phyloP scores from a whole-genome alignment of 2,888 invertebrate genomes.

The Philonicus albiceps region DNA sequence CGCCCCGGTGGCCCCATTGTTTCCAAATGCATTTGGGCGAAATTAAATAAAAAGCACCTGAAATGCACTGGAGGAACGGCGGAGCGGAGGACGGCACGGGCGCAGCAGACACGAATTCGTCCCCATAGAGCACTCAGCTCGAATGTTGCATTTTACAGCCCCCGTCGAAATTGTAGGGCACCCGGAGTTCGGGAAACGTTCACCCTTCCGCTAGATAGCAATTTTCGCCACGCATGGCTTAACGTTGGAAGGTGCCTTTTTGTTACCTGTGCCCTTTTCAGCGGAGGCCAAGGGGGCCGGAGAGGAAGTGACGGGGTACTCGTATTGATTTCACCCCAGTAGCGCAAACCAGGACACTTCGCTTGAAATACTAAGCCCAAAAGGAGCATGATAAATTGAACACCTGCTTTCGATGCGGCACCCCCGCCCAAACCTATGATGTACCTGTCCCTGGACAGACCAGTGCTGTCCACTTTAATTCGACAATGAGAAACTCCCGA shows the following conservation, averaged over 20 bases:
- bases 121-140: not conserved
- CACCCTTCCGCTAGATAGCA: conserved; percentile 45
- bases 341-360: conserved; percentile 35
- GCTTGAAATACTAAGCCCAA: conserved; percentile 5
- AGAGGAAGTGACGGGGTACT: not conserved
- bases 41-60: not conserved
- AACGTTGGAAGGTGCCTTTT: conserved; percentile 39
- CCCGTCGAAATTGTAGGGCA: not conserved
- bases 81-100: not conserved
- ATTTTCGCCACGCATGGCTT: conserved; percentile 47
- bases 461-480: conserved; percentile 5
- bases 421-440: not conserved
- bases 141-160: not conserved
- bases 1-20: not conserved
- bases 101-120: not conserved
- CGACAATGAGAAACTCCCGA: not conserved
- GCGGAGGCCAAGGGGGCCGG: not conserved
- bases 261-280: conserved; percentile 15
- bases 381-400: conserved; percentile 24
- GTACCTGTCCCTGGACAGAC: not conserved
- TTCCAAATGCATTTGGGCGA: not conserved
- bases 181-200: conserved; percentile 38
- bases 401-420: conserved; percentile 13
- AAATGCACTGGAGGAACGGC: not conserved
- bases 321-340: conserved; percentile 33